Base-by-base conservation (phyloP, 2,797 vertebrate species). In the Allobates femoralis region DNA sequence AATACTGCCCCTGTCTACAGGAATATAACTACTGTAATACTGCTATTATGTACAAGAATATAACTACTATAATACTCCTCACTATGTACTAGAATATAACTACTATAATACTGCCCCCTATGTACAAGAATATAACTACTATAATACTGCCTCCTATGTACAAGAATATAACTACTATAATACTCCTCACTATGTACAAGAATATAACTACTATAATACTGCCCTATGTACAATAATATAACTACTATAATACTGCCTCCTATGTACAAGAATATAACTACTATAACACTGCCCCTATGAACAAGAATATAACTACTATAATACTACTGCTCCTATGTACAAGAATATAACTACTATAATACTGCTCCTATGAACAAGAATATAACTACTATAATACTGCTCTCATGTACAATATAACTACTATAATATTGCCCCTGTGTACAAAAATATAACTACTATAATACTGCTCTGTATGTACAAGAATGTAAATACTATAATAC, bases 391-490 rank as follows among this genome's bases (percentile, higher is more conserved):
- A n/a, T n/a, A n/a, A n/a, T n/a, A n/a, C n/a, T n/a, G n/a, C n/a
- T n/a, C n/a, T n/a, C n/a, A n/a, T 62, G 11, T 62, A 26, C 58
- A 62, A 62, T 62, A 62, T 62, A 62, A 62, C 50, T 26, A 62
- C n/a, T 62, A 62, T 62, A 62, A 62, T 62, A 62, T n/a, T 62
- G 56, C 56, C n/a, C 56, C 56, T 60, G n/a, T 60, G 6, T 60
- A 60, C 23, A 60, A n/a, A 23, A 60, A 60, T 60, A 60, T 60
- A 60, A 60, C n/a, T n/a, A n/a, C 67, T 71, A 71, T 71, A 69
- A 69, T 69, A 69, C 30, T 21, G 66, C 66, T 14, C 66, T 32
- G n/a, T 69, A 69, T 69, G 19, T 71, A 41, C 67, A 21, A 71
- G 67, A 71, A 71, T 71, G 41, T 37, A 71, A 41, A 32, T 71